Conservation (phyloP, 2,797 vertebrate species). For the Momotus momota region DNA sequence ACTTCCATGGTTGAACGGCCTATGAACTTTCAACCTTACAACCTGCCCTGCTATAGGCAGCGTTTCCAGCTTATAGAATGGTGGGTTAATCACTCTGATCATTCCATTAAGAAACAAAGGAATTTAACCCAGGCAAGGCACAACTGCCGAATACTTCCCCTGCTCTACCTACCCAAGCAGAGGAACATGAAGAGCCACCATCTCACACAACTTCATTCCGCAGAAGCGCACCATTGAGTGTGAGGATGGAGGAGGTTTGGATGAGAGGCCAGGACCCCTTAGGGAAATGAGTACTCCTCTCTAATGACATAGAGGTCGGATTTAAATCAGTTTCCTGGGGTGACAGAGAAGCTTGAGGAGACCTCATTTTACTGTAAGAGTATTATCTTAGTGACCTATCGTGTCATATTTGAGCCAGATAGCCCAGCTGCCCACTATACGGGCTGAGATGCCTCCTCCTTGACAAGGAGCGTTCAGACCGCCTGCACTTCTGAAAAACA, state of each 20-base stretch:
- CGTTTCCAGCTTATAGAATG: neutral
- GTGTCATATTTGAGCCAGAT: accelerated
- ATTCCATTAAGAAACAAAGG: neutral
- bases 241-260: neutral
- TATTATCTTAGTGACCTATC: neutral
- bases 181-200: accelerated
- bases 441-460: neutral
- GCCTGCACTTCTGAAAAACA: neutral
- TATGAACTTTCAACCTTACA: neutral
- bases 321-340: neutral
- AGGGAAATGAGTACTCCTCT: neutral
- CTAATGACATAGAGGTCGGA: neutral
- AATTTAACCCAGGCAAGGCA: neutral
- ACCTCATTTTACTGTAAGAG: neutral
- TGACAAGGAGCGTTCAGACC: accelerated
- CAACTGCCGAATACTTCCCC: neutral
- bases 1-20: neutral
- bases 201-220: neutral
- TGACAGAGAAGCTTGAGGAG: neutral
- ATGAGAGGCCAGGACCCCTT: neutral
- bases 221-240: accelerated
- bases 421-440: neutral
- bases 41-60: neutral
- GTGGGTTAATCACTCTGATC: neutral
- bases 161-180: neutral